Base-by-base conservation (phyloP, 2,113 vertebrate species). In the Electrona antarctica region DNA sequence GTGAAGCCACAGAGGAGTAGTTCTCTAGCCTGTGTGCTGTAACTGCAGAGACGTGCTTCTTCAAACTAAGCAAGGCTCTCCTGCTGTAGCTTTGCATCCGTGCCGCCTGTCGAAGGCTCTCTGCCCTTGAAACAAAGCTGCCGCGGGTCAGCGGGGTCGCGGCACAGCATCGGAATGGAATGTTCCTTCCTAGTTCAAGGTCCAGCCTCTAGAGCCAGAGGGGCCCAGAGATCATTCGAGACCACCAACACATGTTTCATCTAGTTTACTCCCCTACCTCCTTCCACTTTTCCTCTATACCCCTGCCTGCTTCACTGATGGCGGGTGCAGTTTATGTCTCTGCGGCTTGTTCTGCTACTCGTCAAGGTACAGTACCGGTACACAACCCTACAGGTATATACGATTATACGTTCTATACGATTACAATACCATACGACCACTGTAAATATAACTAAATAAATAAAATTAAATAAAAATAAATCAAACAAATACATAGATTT, bases 141-240 rank as follows among this genome's bases (percentile, higher is more conserved):
- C 12, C 46, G 15, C 33, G 66, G 80, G 81, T 89, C 79, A 77
- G 61, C 71, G 58, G 33, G 84, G 89, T 91, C 85, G 79, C 0
- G 9, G 80, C 67, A 64, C 76, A 70, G 75, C 80, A 87, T 72
- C 64, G 61, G 86, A 86, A 89, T 91, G 87, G 87, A 93, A 91
- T 87, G 86, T 88, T 91, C 78, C 85, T 84, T 85, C 66, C 67
- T 80, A 80, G 83, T 89, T 90, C 81, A 91, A 90, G 83, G 90
- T 90, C 85, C 82, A 82, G 83, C 68, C 86, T 88, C 74, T 63
- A 75, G 80, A 90, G 71, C 87, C 62, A 69, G 71, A 85, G 84
- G 79, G 83, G 81, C 80, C 77, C 68, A 47, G 73, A 84, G 81
- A 86, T 82, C 78, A 85, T 78, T 83, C 64, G 69, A 91, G 86